These are phyloP conservation scores for Semnornis frantzii DNA, from an alignment of 2,113 vertebrate genomes.

Conservation along the genomic window DNA sequence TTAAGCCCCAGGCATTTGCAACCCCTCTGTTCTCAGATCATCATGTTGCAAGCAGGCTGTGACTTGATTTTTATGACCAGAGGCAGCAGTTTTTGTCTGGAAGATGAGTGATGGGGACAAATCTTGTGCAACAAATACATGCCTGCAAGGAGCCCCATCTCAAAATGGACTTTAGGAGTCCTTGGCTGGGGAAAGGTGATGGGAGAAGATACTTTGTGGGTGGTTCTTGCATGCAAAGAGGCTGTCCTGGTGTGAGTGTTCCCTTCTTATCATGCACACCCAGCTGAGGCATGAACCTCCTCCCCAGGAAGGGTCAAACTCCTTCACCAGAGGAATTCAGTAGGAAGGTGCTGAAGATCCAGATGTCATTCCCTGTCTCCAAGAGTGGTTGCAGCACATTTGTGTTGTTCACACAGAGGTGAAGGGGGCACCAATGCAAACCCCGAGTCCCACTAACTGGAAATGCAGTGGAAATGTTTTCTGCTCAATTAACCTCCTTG, in stretches of 20 bases:
- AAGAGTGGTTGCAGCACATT: neutral
- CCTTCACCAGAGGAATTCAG: neutral
- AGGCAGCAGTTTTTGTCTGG: neutral
- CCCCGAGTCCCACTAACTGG: accelerated
- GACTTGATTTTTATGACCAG: neutral
- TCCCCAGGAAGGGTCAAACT: neutral
- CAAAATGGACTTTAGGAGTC: neutral
- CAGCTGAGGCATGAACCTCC: neutral
- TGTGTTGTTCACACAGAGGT: neutral
- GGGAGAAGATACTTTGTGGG: neutral
- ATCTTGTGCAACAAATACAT: neutral
- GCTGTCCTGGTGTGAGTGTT: neutral
- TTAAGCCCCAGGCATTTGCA: neutral
- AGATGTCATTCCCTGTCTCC: neutral
- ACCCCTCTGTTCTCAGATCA: neutral
- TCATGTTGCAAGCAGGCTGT: neutral
- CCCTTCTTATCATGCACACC: neutral
- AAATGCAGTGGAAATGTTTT: neutral
- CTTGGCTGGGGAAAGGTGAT: neutral
- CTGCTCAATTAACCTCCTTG: neutral
- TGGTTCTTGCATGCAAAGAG: neutral
- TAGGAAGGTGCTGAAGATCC: constrained; percentile 18
- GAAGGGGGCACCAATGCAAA: neutral
- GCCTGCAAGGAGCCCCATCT: neutral
- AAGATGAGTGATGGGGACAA: neutral